A percentile compares a stretch with the other conserved stretches of the same genome.
These are phyloP conservation scores for Triops cancriformis DNA, from an alignment of 1,140 invertebrate genomes.

Conservation along the genomic window DNA sequence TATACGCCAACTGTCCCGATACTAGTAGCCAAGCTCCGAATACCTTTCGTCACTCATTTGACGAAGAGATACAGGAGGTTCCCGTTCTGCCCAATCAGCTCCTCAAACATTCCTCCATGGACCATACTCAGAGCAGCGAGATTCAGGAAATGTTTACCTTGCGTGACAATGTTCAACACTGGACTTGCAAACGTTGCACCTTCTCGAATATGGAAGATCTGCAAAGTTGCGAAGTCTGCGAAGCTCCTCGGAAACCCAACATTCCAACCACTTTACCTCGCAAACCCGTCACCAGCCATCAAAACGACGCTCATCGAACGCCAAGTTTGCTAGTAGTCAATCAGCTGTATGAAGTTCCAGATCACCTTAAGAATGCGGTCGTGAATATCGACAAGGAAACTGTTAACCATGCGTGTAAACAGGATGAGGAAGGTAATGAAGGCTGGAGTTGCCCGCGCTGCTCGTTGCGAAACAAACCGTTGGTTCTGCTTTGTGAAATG, in stretches of 20 bases:
- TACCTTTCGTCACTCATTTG: not conserved
- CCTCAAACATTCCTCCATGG: not conserved
- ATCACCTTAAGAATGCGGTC: constrained; percentile 19
- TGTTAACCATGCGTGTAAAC: not conserved
- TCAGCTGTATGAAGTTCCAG: constrained; percentile 27
- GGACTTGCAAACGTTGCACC: constrained; percentile 52
- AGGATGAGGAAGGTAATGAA: not conserved
- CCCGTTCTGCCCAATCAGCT: not conserved
- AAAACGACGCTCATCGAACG: constrained; percentile 25
- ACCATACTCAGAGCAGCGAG: not conserved
- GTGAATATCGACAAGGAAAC: not conserved
- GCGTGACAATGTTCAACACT: constrained; percentile 31
- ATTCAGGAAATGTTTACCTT: not conserved
- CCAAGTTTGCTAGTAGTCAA: constrained; percentile 31
- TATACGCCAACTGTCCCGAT: not conserved
- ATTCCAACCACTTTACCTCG: constrained; percentile 35
- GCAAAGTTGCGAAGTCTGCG: constrained; percentile 53
- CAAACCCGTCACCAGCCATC: constrained; percentile 31
- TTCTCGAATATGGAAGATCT: constrained; percentile 45
- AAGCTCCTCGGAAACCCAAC: constrained; percentile 42
- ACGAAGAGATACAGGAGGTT: not conserved
- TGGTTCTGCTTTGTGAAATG: not conserved
- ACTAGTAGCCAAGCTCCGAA: not conserved
- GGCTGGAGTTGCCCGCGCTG: not conserved
- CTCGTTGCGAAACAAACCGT: not conserved